Base-by-base conservation (phyloP, 2,797 vertebrate species). In the Melanotaenia boesemani region DNA sequence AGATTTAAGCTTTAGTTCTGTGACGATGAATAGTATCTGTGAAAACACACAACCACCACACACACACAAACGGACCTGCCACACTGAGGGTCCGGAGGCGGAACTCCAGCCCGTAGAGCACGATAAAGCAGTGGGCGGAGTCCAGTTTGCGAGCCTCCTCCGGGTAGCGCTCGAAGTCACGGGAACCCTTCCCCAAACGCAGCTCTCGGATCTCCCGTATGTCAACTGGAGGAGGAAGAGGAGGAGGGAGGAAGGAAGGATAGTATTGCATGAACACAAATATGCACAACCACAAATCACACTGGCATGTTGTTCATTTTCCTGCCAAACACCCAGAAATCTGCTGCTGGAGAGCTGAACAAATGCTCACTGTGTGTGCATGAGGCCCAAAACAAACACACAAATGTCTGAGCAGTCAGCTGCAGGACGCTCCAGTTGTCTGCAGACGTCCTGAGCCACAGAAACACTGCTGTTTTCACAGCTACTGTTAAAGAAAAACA, bases 131-230 rank as follows among this genome's bases (percentile, higher is more conserved):
- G 90, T 95, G 93, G 70, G 91, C 64, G 39, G 92, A 63, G 88
- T 97, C 96, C 72, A 96, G 81, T 73, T 96, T 96, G 37, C 96
- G 95, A 58, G 96, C 95, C 0, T 97, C 96, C 88, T 97, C 96
- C 0, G 96, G 95, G 60, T 96, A 97, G 22, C 96, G 95, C 88
- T 97, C 96, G 15, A 97, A 97, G 83, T 97, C 96, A 55, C 96
- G 91, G 2, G 96, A 96, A 74, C 94, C 93, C 89, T 95, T 96
- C 55, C 96, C 96, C 72, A 94, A 88, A 13, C 96, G 95, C 87
- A 97, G 95, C 93, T 97, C 96, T 85, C 94, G 95, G 84, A 97
- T 96, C 91, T 97, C 96, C 79, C 94, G 92, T n/a, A 97, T 94
- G 87, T 97, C 96, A 28, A 96, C 96, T 96, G 82, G 55, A 76